A percentile compares a stretch with the other conserved stretches of the same genome.
Evolutionary conservation across 1,140 invertebrate species (phyloP).

Genomic region (Megathymus violae): DNA sequence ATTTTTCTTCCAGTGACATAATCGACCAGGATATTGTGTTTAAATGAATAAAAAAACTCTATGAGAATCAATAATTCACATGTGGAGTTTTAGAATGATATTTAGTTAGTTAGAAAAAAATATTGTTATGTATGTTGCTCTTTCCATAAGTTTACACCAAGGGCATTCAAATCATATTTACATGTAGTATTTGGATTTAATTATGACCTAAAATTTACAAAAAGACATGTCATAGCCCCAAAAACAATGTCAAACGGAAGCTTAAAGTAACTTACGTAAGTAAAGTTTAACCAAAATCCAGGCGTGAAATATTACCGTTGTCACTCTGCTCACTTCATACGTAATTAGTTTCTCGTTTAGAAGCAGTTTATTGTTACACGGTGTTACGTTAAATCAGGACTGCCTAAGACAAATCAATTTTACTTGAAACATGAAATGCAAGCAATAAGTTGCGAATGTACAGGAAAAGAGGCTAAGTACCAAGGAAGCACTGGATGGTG

Average conservation of each 20-base stretch:
- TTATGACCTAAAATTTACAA: background rate
- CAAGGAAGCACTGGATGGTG: too few species aligned
- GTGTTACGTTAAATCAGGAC: background rate
- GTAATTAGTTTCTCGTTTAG: slow-evolving; percentile 33
- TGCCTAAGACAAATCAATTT: background rate
- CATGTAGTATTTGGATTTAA: too few species aligned
- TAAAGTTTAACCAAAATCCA: slow-evolving; percentile 35
- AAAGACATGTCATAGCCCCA: background rate
- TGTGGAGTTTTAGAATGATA: too few species aligned
- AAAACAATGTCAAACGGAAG: background rate
- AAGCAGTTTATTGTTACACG: background rate
- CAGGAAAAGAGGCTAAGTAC: too few species aligned
- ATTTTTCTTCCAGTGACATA: too few species aligned
- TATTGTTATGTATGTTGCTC: too few species aligned
- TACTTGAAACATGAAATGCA: background rate
- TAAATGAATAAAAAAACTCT: too few species aligned
- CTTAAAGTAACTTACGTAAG: slow-evolving; percentile 15
- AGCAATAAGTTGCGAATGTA: background rate
- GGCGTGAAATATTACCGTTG: slow-evolving; percentile 32
- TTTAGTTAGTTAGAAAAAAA: too few species aligned
- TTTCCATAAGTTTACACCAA: too few species aligned
- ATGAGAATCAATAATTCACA: too few species aligned
- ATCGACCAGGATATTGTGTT: too few species aligned
- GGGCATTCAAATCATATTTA: too few species aligned
- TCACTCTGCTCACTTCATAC: slow-evolving; percentile 37